Evolutionary conservation across 2,113 vertebrate genomes (phyloP).

Genomic region (Tyto alba): DNA sequence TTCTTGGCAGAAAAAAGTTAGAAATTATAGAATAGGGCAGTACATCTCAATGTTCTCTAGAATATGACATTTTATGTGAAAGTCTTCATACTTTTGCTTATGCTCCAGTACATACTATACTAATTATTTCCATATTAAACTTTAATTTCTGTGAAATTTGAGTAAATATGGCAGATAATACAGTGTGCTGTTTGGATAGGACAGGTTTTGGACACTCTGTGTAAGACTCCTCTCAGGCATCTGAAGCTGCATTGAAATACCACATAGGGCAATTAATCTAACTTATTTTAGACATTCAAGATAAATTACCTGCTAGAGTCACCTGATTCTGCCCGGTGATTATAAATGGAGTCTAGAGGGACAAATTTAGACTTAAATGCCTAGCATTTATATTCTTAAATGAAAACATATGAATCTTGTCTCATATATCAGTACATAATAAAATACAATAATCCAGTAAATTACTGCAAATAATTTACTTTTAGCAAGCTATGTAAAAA

Average conservation of each 20-base stretch:
- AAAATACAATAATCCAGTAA: background rate
- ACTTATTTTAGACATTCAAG: background rate
- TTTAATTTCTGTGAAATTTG: background rate
- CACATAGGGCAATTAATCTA: background rate
- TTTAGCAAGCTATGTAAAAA: background rate
- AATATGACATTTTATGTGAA: background rate
- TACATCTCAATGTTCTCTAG: background rate
- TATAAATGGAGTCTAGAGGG: background rate
- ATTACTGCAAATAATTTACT: background rate
- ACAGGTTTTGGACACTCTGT: background rate
- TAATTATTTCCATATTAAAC: background rate
- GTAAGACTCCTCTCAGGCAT: background rate
- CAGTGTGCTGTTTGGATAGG: background rate
- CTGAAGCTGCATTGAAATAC: background rate
- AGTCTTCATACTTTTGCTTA: background rate
- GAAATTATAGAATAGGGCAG: background rate
- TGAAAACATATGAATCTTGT: background rate
- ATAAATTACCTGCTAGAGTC: background rate
- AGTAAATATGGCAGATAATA: background rate
- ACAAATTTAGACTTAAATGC: background rate
- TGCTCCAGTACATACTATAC: background rate
- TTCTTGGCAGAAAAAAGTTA: background rate
- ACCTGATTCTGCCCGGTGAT: background rate
- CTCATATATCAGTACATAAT: background rate
- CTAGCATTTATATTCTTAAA: background rate